Conservation (phyloP, 2,888 invertebrate species). For the Campopleginae sp. region DNA sequence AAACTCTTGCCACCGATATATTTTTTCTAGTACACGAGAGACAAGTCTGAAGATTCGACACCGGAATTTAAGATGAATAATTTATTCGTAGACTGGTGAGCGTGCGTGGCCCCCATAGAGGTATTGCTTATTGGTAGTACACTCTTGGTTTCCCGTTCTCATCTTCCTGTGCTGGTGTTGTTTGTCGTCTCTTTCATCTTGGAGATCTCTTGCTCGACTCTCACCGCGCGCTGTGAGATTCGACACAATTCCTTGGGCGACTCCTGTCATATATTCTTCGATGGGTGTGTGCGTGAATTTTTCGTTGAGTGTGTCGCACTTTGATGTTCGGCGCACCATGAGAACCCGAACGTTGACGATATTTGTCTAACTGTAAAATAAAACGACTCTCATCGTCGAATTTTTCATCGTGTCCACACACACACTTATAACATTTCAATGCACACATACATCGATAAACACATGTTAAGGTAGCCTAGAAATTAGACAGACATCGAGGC, state of each 20-base stretch:
- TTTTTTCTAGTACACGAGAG: conserved; percentile 55
- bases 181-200: conserved; percentile 55
- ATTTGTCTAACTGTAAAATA: conserved; percentile 69
- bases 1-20: conserved; percentile 44
- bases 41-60: conserved; percentile 38
- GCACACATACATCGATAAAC: background rate
- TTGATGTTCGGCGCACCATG: conserved; percentile 41
- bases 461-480: conserved; percentile 6
- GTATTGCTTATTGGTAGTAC: conserved; percentile 59
- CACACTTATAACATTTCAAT: background rate
- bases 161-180: conserved; percentile 34
- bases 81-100: conserved; percentile 69
- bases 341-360: conserved; percentile 59
- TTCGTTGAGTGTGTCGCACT: conserved; percentile 41
- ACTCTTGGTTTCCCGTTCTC: conserved; percentile 56
- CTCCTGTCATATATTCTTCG: conserved; percentile 24
- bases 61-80: conserved; percentile 70
- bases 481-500: conserved; percentile 37
- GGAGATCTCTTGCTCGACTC: conserved; percentile 42
- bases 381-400: conserved; percentile 54
- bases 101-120: conserved; percentile 61
- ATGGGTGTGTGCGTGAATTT: conserved; percentile 20
- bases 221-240: conserved; percentile 57
- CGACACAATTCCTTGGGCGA: conserved; percentile 63
- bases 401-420: conserved; percentile 58